phyloP scores from a whole-genome alignment of 2,113 vertebrate species.

The Chaetops frenatus region DNA sequence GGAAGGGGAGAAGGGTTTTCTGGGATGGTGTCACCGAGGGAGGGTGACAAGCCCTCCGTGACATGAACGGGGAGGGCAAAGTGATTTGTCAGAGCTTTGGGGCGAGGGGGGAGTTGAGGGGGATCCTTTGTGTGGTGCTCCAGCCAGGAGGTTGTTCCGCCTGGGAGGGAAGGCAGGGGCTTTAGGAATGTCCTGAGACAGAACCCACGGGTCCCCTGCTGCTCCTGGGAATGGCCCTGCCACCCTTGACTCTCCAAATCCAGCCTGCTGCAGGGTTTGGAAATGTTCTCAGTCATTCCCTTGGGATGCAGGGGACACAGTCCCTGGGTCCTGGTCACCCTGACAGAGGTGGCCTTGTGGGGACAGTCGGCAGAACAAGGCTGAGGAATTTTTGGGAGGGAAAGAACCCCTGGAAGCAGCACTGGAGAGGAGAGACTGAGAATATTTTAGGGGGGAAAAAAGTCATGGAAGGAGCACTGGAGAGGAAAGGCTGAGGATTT shows the following conservation, averaged over 20 bases:
- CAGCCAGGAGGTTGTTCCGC: background rate
- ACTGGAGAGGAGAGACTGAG: background rate
- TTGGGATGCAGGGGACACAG: background rate
- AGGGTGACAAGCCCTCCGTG: background rate
- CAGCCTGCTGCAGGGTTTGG: background rate
- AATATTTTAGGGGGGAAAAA: background rate
- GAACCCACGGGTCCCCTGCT: background rate
- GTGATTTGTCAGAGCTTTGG: background rate
- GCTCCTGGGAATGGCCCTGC: background rate
- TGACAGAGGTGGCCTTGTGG: background rate
- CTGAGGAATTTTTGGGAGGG: background rate
- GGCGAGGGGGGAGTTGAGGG: background rate
- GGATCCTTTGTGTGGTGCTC: background rate
- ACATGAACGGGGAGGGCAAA: background rate
- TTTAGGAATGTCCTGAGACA: background rate
- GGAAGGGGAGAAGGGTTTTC: background rate
- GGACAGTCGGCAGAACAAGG: rapidly evolving
- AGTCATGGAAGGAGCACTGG: too few species aligned
- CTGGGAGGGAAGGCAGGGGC: background rate
- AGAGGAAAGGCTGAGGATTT: background rate
- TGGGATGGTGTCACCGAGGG: background rate
- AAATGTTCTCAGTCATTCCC: background rate
- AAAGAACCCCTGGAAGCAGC: too few species aligned
- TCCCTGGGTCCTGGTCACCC: background rate
- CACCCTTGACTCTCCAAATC: background rate